Conservation (phyloP, 2,113 vertebrate genomes). For the Psittacula cyanocephala region DNA sequence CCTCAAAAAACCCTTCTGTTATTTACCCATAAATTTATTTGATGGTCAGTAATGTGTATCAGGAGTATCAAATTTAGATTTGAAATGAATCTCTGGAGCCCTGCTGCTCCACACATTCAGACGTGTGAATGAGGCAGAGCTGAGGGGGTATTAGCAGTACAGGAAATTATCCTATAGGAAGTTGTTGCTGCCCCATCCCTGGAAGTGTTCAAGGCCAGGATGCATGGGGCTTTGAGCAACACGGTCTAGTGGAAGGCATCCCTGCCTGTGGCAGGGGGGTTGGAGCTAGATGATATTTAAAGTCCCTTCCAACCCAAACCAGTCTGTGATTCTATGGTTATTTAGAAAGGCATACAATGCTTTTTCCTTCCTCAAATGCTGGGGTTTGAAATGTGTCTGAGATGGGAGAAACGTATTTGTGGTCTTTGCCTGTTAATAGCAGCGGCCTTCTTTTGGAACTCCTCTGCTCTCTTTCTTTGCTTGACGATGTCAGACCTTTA, state of each 20-base stretch:
- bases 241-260: not conserved
- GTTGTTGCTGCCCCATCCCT: not conserved
- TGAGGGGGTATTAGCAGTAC: not conserved
- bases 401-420: fast-evolving
- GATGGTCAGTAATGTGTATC: not conserved
- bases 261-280: not conserved
- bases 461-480: not conserved
- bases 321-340: not conserved
- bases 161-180: not conserved
- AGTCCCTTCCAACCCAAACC: not conserved
- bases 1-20: not conserved
- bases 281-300: not conserved
- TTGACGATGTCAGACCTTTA: not conserved
- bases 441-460: not conserved
- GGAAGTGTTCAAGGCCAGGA: not conserved
- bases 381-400: not conserved
- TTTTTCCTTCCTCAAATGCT: not conserved
- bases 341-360: not conserved
- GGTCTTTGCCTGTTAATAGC: not conserved
- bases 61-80: not conserved
- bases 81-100: not conserved
- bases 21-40: not conserved
- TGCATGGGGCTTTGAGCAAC: not conserved
- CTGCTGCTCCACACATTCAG: not conserved
- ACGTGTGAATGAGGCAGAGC: not conserved